phyloP scores from a whole-genome alignment of 2,113 vertebrate species.

The Gymnorhina tibicen region DNA sequence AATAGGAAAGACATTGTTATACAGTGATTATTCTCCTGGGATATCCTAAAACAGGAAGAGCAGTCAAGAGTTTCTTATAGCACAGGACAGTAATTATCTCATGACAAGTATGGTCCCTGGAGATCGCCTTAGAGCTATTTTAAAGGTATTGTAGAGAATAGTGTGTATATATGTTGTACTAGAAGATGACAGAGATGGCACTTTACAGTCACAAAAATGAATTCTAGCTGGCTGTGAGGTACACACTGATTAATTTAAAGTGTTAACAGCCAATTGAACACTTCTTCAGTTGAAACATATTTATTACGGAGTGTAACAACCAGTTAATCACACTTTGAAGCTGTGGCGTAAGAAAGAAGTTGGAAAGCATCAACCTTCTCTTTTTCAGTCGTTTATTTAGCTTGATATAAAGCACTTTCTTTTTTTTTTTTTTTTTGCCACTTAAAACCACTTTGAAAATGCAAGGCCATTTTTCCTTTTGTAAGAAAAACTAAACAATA shows the following conservation, averaged over 20 bases:
- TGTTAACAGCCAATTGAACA: constrained; percentile 15
- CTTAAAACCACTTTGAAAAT: neutral
- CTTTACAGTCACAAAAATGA: neutral
- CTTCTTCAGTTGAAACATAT: neutral
- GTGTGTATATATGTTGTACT: neutral
- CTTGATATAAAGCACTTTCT: neutral
- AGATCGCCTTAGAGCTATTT: neutral
- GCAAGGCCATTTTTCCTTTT: neutral
- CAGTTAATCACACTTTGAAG: neutral
- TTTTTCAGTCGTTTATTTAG: neutral
- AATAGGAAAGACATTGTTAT: neutral
- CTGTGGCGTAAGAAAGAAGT: neutral
- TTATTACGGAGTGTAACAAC: neutral
- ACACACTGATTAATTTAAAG: constrained; percentile 4
- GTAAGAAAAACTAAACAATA: no score
- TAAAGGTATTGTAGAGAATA: neutral
- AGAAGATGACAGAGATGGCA: neutral
- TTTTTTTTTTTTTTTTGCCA: neutral
- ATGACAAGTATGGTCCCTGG: neutral
- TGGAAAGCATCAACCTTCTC: neutral
- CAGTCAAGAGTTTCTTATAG: constrained; percentile 37
- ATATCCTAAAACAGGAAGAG: neutral
- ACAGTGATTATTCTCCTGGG: constrained; percentile 16
- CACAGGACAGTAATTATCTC: constrained; percentile 32
- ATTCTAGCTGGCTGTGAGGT: neutral